Evolutionary conservation across 2,113 vertebrate genomes (phyloP).

Genomic region (Bufo bufo): DNA sequence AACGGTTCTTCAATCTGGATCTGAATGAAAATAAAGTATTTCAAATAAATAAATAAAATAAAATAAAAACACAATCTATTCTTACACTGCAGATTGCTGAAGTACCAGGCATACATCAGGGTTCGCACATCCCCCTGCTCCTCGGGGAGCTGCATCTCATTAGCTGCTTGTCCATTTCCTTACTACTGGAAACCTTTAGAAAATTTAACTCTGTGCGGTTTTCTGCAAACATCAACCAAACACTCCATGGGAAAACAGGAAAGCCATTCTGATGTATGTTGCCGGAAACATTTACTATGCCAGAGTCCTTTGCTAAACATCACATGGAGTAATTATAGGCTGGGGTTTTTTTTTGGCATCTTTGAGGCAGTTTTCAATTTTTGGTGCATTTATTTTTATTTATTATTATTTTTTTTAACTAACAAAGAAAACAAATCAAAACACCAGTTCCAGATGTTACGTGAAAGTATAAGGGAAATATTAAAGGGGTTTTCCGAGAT

Average conservation of each 20-base stretch:
- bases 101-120: background rate
- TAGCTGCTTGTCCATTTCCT: conserved; percentile 39
- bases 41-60: background rate
- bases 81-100: background rate
- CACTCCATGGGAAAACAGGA: conserved; percentile 13
- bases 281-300: background rate
- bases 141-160: conserved; percentile 19
- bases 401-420: too few species aligned
- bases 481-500: too few species aligned
- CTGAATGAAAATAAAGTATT: too few species aligned
- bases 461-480: too few species aligned
- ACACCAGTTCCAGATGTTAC: too few species aligned
- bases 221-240: background rate
- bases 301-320: background rate
- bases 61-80: background rate
- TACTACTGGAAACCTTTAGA: conserved; percentile 17
- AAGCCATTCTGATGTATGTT: background rate
- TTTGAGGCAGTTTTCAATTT: too few species aligned
- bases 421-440: too few species aligned
- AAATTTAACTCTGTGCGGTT: conserved; percentile 6
- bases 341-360: too few species aligned
- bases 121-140: background rate
- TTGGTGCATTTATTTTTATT: too few species aligned
- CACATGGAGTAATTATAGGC: background rate
- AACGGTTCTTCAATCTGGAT: too few species aligned